Evolutionary conservation across 2,113 vertebrate genomes (phyloP).

Genomic region (Crotalus helleri): DNA sequence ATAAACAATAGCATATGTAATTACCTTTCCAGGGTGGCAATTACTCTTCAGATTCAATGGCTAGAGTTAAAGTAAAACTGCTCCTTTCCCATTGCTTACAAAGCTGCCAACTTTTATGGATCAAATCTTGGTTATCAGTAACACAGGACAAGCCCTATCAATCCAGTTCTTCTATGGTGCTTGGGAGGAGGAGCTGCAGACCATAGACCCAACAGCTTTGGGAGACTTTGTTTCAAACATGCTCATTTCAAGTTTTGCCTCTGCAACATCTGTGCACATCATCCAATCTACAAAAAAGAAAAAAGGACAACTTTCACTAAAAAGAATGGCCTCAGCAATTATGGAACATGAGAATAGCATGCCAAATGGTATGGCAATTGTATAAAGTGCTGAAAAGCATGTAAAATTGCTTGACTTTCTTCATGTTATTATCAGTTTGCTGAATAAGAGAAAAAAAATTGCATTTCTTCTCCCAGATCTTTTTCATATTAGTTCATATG

Average conservation of each 20-base stretch:
- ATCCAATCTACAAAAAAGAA: conserved; percentile 38
- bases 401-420: conserved; percentile 35
- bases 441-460: conserved; percentile 5
- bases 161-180: conserved; percentile 49
- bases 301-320: conserved; percentile 55
- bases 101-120: conserved; percentile 61
- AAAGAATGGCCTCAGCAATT: conserved; percentile 59
- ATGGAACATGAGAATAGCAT: conserved; percentile 61
- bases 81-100: conserved; percentile 29
- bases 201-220: conserved; percentile 54
- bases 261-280: conserved; percentile 57
- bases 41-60: conserved; percentile 71
- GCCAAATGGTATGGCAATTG: conserved; percentile 51
- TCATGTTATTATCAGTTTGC: conserved; percentile 34
- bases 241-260: conserved; percentile 66
- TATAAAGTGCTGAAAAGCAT: conserved; percentile 30
- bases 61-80: conserved; percentile 58
- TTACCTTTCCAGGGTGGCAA: conserved; percentile 75
- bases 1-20: conserved; percentile 77
- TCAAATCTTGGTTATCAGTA: conserved; percentile 67
- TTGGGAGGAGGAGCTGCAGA: conserved; percentile 38
- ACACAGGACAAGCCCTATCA: conserved; percentile 70
- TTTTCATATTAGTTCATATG: neutral
- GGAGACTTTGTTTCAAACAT: conserved; percentile 60
- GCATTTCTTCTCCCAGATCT: neutral